Conservation (phyloP, 2,888 invertebrate genomes). For the Tethea ocularis region DNA sequence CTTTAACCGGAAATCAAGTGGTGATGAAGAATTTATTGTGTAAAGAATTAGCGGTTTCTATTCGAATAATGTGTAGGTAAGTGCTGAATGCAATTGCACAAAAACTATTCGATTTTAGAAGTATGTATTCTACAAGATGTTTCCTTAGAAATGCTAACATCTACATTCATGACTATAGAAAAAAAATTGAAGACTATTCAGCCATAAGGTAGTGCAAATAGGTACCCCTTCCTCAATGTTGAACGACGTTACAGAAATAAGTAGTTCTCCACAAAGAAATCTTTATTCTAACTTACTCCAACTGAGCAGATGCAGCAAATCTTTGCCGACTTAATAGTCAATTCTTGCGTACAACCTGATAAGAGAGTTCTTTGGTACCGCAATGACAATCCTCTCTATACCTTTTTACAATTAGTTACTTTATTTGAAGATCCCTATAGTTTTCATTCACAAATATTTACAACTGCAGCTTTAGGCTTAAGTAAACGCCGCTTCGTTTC, state of each 20-base stretch:
- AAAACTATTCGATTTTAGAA: background rate
- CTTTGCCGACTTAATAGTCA: background rate
- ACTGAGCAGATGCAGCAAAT: background rate
- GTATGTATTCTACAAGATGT: background rate
- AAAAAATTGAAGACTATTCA: background rate
- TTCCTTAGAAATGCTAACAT: too few species aligned
- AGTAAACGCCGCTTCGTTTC: constrained; percentile 28
- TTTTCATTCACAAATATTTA: constrained; percentile 73
- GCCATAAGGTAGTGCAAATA: background rate
- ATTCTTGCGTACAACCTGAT: constrained; percentile 5
- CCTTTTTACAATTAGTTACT: constrained; percentile 4
- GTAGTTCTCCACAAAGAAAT: too few species aligned
- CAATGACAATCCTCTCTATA: background rate
- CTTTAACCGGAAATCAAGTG: constrained; percentile 43
- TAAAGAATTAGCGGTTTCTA: constrained; percentile 10
- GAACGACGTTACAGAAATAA: too few species aligned
- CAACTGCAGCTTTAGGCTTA: constrained; percentile 58
- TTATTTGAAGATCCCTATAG: constrained; percentile 6
- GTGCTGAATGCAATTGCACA: background rate
- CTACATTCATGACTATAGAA: background rate
- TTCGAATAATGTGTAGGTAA: background rate
- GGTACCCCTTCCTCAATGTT: background rate
- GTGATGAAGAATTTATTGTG: constrained; percentile 21
- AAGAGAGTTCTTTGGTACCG: background rate
- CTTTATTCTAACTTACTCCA: background rate